Evolutionary conservation across 1,140 invertebrate species (phyloP).

Genomic region (Leptopilina clavipes): DNA sequence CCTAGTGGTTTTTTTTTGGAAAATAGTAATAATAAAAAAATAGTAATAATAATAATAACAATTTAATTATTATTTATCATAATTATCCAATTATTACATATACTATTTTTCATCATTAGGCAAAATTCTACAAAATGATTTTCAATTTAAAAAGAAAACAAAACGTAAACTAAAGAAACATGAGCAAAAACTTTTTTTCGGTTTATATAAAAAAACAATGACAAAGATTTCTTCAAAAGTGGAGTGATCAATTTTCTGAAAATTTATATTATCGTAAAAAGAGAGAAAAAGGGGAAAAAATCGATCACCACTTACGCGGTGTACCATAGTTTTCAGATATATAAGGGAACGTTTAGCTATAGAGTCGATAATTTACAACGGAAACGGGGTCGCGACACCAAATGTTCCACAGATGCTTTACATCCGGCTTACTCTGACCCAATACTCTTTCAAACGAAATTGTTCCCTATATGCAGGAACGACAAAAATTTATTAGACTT

Average conservation of each 20-base stretch:
- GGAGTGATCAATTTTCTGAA: constrained; percentile 41
- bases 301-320: constrained; percentile 42
- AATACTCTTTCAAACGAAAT: background rate
- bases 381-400: constrained; percentile 39
- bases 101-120: too few species aligned
- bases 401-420: constrained; percentile 24
- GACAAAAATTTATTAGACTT: constrained; percentile 6
- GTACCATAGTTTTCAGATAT: constrained; percentile 40
- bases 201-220: too few species aligned
- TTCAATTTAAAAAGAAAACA: too few species aligned
- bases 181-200: too few species aligned
- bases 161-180: too few species aligned
- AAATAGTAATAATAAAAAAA: too few species aligned
- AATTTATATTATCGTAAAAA: constrained; percentile 38
- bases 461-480: background rate
- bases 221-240: background rate
- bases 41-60: too few species aligned
- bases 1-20: too few species aligned
- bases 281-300: background rate
- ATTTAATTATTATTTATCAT: too few species aligned
- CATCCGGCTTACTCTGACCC: constrained; percentile 4
- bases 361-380: constrained; percentile 47
- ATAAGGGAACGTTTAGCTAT: constrained; percentile 40
- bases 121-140: too few species aligned
- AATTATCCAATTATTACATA: too few species aligned